Percentiles rank a stretch among this genome's conserved stretches.
Conservation (phyloP, 2,888 invertebrate genomes). For the Watsonalla binaria region DNA sequence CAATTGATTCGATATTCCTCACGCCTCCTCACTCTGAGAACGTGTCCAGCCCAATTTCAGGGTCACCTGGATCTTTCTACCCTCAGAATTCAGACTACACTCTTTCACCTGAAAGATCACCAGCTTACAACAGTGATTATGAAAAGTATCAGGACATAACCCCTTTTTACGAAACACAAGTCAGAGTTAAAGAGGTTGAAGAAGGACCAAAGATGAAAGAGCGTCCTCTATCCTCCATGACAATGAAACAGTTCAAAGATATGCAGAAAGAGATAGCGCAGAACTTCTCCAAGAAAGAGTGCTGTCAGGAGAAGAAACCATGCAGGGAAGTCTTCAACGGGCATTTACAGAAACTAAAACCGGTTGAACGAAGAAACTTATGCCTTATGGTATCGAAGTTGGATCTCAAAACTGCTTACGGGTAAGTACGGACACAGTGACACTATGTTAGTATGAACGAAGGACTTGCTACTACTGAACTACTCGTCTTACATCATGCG, state of each 20-base stretch:
- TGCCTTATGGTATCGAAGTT: slow-evolving; percentile 48
- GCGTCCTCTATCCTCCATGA: slow-evolving; percentile 34
- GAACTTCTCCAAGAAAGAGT: slow-evolving; percentile 51
- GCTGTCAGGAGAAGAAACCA: slow-evolving; percentile 44
- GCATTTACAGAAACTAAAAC: slow-evolving; percentile 37
- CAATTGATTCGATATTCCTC: slow-evolving; percentile 27
- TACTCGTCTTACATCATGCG: no score
- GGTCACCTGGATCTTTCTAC: slow-evolving; percentile 37
- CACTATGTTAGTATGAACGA: no score
- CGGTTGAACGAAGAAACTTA: slow-evolving; percentile 38
- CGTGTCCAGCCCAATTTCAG: slow-evolving; percentile 48
- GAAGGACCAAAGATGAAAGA: slow-evolving; percentile 20
- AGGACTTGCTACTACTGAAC: no score
- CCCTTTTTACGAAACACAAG: slow-evolving; percentile 29
- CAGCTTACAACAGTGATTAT: slow-evolving; percentile 44
- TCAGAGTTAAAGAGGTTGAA: slow-evolving; percentile 12
- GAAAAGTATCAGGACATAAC: slow-evolving; percentile 57
- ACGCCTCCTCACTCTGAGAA: slow-evolving; percentile 59
- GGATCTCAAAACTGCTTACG: slow-evolving; percentile 48
- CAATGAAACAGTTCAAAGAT: slow-evolving; percentile 61
- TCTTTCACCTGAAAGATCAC: slow-evolving; percentile 43
- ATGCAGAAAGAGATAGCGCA: slow-evolving; percentile 53
- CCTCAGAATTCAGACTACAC: slow-evolving; percentile 42
- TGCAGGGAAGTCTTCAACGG: slow-evolving; percentile 52
- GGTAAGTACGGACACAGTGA: slow-evolving; percentile 47